Percentiles rank a stretch among this genome's conserved stretches.
Evolutionary conservation across 1,140 invertebrate species (phyloP).

Genomic region (Euschistus heros): DNA sequence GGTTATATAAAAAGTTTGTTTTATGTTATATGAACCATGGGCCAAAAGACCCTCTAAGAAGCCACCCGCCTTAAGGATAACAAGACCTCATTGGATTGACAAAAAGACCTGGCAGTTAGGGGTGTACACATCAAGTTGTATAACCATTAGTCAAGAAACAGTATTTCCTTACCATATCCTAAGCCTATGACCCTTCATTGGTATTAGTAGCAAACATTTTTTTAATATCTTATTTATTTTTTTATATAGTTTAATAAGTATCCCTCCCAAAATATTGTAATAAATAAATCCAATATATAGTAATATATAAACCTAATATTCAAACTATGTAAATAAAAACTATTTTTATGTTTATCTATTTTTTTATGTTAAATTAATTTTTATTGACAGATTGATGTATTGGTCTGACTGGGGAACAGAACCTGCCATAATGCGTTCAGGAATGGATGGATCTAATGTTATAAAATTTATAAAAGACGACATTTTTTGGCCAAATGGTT

Average conservation of each 20-base stretch:
- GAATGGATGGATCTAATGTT: constrained; percentile 70
- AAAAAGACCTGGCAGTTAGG: no score
- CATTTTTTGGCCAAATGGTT: constrained; percentile 74
- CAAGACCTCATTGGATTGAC: no score
- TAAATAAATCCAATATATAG: background rate
- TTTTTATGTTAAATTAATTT: constrained; percentile 3
- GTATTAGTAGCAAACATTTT: background rate
- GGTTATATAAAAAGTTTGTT: no score
- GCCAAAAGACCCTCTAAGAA: no score
- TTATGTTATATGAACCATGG: no score
- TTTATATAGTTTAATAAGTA: no score
- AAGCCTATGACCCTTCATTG: background rate
- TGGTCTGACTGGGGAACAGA: constrained; percentile 74
- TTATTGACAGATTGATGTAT: constrained; percentile 52
- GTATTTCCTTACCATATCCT: background rate
- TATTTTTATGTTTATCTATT: background rate
- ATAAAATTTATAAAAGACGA: constrained; percentile 43
- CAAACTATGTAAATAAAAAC: background rate
- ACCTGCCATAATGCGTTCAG: constrained; percentile 57
- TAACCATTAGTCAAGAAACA: no score
- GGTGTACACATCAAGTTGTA: no score
- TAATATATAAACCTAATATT: background rate
- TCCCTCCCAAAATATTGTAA: no score
- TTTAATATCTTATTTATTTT: no score
- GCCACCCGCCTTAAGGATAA: no score